Conservation (phyloP, 2,797 vertebrate species). For the Cottoperca gobio region DNA sequence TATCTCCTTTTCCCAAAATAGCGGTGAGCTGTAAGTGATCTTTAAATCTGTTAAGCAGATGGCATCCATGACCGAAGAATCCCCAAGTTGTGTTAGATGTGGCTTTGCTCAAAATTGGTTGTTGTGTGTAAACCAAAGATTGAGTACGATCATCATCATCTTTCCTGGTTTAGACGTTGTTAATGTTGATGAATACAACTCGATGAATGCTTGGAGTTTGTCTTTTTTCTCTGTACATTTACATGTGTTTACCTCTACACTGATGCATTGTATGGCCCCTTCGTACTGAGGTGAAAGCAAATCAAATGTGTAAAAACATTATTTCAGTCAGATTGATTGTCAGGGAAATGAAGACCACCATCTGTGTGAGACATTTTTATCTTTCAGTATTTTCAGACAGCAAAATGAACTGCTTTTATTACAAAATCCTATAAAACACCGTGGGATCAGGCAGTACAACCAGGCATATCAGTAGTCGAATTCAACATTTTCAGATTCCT, state of each 20-base stretch:
- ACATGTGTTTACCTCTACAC: background rate
- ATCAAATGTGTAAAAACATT: slow-evolving; percentile 15
- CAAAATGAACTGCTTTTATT: slow-evolving; percentile 8
- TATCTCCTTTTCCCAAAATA: background rate
- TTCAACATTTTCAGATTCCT: slow-evolving; percentile 7
- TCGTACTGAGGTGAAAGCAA: background rate
- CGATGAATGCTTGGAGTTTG: background rate
- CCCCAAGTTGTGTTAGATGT: background rate
- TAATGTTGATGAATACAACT: background rate
- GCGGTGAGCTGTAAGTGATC: background rate
- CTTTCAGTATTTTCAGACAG: background rate
- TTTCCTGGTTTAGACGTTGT: background rate
- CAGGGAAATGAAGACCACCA: slow-evolving; percentile 14
- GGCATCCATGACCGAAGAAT: slow-evolving; percentile 1
- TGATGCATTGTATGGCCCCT: background rate
- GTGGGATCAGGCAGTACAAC: slow-evolving; percentile 7
- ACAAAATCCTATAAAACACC: slow-evolving; percentile 3
- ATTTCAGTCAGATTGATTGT: background rate
- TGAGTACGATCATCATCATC: background rate
- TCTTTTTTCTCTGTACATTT: background rate
- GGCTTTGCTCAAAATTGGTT: background rate
- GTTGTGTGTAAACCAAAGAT: background rate
- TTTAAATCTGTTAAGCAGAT: background rate
- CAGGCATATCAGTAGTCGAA: background rate
- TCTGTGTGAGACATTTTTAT: background rate